Evolutionary conservation across 2,113 vertebrate species (phyloP).

Genomic region (Lutjanus erythropterus): DNA sequence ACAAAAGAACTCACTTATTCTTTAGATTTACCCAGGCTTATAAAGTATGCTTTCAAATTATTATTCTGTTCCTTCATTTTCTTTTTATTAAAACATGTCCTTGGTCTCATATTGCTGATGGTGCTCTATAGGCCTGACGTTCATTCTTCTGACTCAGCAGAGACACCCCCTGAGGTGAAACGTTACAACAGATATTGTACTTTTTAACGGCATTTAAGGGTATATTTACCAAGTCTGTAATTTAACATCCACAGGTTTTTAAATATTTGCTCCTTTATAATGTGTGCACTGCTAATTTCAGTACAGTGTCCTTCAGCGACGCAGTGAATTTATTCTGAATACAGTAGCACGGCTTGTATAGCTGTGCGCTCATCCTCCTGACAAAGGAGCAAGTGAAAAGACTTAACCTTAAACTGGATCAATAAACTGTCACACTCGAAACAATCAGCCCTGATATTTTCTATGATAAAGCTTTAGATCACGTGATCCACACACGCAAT

Average conservation of each 20-base stretch:
- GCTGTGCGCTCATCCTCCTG: not conserved
- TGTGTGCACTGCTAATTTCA: slow-evolving; percentile 18
- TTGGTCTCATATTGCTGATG: slow-evolving; percentile 64
- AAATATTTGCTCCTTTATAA: slow-evolving; percentile 30
- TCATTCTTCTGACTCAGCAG: slow-evolving; percentile 60
- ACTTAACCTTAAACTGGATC: not conserved
- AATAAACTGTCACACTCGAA: not conserved
- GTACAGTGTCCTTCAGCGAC: slow-evolving; percentile 18
- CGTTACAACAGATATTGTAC: slow-evolving; percentile 30
- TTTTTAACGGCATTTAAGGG: slow-evolving; percentile 48
- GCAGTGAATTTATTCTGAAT: not conserved
- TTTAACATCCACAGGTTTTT: slow-evolving; percentile 43
- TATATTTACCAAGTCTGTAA: slow-evolving; percentile 35
- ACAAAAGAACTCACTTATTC: slow-evolving; percentile 6
- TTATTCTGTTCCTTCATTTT: slow-evolving; percentile 59
- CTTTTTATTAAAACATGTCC: slow-evolving; percentile 60
- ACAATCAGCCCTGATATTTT: not conserved
- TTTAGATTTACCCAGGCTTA: slow-evolving; percentile 13
- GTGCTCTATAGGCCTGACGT: slow-evolving; percentile 17
- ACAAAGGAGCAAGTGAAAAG: not conserved
- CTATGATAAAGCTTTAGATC: not conserved
- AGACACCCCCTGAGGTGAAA: slow-evolving; percentile 44
- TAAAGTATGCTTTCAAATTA: slow-evolving; percentile 47
- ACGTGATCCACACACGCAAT: not conserved
- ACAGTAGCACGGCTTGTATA: not conserved